Evolutionary conservation across 1,140 invertebrate genomes (phyloP).

Genomic region (Drosophila nikananu): DNA sequence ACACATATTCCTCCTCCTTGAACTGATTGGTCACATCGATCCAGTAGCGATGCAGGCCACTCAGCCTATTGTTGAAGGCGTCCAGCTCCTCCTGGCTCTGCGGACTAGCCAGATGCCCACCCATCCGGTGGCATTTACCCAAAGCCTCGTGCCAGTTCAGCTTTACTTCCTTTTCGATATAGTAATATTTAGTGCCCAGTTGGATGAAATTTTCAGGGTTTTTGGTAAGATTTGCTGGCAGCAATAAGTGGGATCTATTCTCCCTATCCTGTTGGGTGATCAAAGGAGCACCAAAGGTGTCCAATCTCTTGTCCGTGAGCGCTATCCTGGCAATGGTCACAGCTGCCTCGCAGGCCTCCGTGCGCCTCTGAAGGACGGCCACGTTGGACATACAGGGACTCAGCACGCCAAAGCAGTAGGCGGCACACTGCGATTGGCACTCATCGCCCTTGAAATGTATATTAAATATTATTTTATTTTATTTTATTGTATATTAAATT

Average conservation of each 20-base stretch:
- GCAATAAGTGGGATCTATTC: slow-evolving; percentile 1
- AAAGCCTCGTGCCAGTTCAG: slow-evolving; percentile 8
- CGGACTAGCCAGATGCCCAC: slow-evolving; percentile 2
- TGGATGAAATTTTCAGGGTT: neutral
- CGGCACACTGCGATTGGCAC: neutral
- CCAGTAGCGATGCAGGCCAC: slow-evolving; percentile 12
- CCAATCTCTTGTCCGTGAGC: slow-evolving; percentile 16
- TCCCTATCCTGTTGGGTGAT: neutral
- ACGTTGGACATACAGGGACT: slow-evolving; percentile 23
- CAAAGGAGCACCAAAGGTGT: slow-evolving; percentile 4
- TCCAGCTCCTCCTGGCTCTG: slow-evolving; percentile 17
- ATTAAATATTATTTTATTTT: neutral
- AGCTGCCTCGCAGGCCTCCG: slow-evolving; percentile 24
- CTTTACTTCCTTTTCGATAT: neutral
- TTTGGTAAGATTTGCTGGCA: neutral
- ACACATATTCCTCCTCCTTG: slow-evolving; percentile 23
- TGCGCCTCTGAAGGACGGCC: neutral
- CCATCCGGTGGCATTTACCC: slow-evolving; percentile 21
- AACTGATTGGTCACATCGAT: slow-evolving; percentile 33
- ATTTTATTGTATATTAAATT: too few species aligned
- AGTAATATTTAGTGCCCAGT: slow-evolving; percentile 21
- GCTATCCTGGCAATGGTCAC: slow-evolving; percentile 14
- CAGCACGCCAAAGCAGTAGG: neutral
- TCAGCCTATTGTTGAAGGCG: neutral
- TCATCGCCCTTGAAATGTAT: slow-evolving; percentile 9